A percentile compares a stretch with the other conserved stretches of the same genome.
phyloP scores from a whole-genome alignment of 2,797 vertebrate genomes.

The Phataginus tricuspis region DNA sequence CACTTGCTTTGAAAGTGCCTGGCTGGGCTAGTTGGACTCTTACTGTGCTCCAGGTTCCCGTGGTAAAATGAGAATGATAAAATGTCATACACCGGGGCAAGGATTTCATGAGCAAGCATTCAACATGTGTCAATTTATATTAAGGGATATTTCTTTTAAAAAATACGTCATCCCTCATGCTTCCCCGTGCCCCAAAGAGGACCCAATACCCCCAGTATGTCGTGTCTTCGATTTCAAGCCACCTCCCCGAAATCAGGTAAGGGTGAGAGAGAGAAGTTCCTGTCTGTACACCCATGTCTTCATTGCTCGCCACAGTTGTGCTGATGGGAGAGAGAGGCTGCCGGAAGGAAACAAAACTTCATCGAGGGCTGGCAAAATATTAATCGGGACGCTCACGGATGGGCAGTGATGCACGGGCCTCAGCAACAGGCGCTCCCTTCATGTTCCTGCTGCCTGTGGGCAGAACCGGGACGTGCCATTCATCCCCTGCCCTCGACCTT shows the following conservation, averaged over 20 bases:
- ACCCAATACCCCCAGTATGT: background rate
- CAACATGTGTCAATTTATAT: background rate
- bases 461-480: fast-evolving
- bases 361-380: conserved; percentile 77
- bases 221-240: background rate
- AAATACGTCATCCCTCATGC: background rate
- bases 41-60: background rate
- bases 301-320: background rate
- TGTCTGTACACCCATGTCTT: background rate
- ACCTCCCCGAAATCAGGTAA: background rate
- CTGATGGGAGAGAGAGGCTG: conserved; percentile 41
- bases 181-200: background rate
- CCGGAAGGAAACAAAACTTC: conserved; percentile 66
- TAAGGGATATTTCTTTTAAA: background rate
- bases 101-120: background rate
- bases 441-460: background rate
- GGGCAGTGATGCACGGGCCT: conserved; percentile 35
- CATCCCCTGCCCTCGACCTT: background rate
- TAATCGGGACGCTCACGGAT: conserved; percentile 74
- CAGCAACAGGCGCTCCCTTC: background rate
- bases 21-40: background rate
- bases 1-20: background rate
- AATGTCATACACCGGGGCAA: background rate
- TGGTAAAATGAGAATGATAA: background rate
- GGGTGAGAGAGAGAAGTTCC: conserved; percentile 15